phyloP scores from a whole-genome alignment of 2,797 vertebrate genomes.

The Anguilla pacifica region DNA sequence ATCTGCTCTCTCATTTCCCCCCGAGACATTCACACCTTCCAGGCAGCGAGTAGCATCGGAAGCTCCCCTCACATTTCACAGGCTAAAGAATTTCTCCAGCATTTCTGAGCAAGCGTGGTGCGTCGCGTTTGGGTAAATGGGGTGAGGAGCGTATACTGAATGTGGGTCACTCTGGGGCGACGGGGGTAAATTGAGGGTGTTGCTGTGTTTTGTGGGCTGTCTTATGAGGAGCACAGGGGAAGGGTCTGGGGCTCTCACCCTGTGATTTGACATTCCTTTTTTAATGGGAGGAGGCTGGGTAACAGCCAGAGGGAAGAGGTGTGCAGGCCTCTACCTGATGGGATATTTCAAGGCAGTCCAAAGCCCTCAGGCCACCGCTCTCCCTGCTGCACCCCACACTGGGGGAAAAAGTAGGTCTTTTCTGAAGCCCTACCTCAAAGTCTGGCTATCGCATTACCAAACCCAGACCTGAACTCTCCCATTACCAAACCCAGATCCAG shows the following conservation, averaged over 20 bases:
- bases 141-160: neutral
- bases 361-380: neutral
- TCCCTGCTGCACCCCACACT: neutral
- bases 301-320: neutral
- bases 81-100: neutral
- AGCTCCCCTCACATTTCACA: neutral
- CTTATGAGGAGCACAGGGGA: neutral
- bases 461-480: neutral
- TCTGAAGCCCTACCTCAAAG: neutral
- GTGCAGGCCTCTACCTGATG: neutral
- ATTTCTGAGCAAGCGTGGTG: slow-evolving; percentile 4
- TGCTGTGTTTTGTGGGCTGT: neutral
- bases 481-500: neutral
- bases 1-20: neutral
- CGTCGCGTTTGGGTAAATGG: neutral
- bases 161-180: neutral
- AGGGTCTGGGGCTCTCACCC: neutral
- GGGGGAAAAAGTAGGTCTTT: neutral
- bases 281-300: neutral
- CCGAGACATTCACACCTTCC: neutral
- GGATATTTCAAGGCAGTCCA: neutral
- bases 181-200: too few species aligned
- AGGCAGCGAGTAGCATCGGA: neutral
- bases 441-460: neutral
- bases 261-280: neutral